These are phyloP conservation scores for Morelia viridis DNA, from an alignment of 2,797 vertebrate genomes.

Conservation along the genomic window DNA sequence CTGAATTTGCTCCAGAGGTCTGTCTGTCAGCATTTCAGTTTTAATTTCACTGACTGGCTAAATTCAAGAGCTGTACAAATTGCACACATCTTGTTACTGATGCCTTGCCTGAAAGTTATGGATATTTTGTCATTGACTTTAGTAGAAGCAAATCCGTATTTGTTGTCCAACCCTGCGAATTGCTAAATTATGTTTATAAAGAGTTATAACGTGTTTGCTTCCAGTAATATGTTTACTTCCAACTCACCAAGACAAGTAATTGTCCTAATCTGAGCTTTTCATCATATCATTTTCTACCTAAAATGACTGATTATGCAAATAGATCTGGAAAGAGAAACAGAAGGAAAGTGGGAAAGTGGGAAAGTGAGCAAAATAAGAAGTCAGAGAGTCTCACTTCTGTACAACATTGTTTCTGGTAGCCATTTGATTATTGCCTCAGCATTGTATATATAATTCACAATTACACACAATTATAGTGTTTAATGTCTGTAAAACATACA, in stretches of 20 bases:
- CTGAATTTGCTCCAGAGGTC: neutral
- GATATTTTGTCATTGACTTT: constrained; percentile 9
- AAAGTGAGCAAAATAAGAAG: neutral
- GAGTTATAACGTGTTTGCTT: neutral
- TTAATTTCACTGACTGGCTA: neutral
- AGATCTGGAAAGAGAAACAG: neutral
- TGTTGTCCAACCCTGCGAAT: neutral
- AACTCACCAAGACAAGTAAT: neutral
- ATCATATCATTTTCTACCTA: constrained; percentile 58
- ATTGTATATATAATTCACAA: neutral
- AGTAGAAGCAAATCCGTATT: neutral
- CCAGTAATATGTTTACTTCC: neutral
- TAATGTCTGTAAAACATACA: neutral
- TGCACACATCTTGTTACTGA: neutral
- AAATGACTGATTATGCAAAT: neutral
- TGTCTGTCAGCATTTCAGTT: neutral
- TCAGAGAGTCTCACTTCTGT: neutral
- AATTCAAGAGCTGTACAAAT: neutral
- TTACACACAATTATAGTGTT: neutral
- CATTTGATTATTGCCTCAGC: neutral
- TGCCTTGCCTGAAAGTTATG: constrained; percentile 38
- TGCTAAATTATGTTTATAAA: too few species aligned
- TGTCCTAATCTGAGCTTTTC: constrained; percentile 34
- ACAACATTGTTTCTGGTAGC: neutral
- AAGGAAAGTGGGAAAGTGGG: neutral